Evolutionary conservation across 2,113 vertebrate species (phyloP).

Genomic region (Saguinus midas): DNA sequence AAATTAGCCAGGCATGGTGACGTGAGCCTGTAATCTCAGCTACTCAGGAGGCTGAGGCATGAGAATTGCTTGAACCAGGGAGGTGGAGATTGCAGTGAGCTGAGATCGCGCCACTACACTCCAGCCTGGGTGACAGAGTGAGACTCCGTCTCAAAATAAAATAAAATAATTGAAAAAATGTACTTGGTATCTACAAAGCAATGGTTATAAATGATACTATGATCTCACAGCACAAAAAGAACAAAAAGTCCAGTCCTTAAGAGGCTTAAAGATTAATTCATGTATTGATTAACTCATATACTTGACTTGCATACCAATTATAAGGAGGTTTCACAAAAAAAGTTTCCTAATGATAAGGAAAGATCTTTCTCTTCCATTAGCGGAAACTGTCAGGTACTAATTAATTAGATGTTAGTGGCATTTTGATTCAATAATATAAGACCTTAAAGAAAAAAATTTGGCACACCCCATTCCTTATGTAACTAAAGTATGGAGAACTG

Average conservation of each 20-base stretch:
- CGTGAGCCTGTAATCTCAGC: too few species aligned
- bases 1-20: too few species aligned
- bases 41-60: too few species aligned
- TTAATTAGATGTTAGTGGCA: background rate
- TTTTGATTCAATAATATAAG: background rate
- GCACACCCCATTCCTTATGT: background rate
- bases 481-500: background rate
- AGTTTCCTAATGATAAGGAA: background rate
- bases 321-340: background rate
- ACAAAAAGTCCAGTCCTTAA: background rate
- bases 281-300: background rate
- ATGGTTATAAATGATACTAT: background rate
- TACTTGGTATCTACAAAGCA: background rate
- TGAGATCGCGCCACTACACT: too few species aligned
- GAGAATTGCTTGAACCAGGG: too few species aligned
- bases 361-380: background rate
- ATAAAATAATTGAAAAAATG: background rate
- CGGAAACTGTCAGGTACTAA: background rate
- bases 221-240: background rate
- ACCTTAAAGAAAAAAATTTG: background rate
- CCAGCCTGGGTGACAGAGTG: too few species aligned
- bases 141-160: too few species aligned
- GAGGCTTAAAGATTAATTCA: background rate
- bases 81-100: too few species aligned
- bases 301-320: background rate